Evolutionary conservation across 2,888 invertebrate genomes (phyloP), one percentile per base, ranked within the genome.

Genomic region (Eudasyphora cyanicolor): DNA sequence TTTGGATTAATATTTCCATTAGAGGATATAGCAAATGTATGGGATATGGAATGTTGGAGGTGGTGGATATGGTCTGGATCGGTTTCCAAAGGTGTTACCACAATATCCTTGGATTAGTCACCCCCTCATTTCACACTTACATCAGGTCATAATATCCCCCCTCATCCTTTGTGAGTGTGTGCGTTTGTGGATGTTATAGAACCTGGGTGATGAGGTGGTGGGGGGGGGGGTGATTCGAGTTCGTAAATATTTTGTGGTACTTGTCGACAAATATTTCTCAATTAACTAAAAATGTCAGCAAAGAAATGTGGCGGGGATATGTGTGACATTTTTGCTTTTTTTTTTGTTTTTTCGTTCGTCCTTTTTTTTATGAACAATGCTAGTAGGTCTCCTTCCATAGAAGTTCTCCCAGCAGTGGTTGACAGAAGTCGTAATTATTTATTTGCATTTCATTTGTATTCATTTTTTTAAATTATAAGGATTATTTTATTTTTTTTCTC

Each of bases 241-340:
- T 45, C 14, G 14, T 57, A 21, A 12, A 12, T 57, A 27, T 57
- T 24, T 10, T 57, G 24, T 27, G 21, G 24, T 57, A 27, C 3
- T 27, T 57, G 57, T 57, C 57, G n/a, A 38, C 35, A 69, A 76
- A 76, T 42, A 78, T 78, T 79, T 79, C 67, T 57, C 73, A 67
- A 79, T 73, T 73, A 74, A 79, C 54, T 74, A 74, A 35, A 54
- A 74, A 79, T 79, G 79, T 79, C 79, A 79, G n/a, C 19, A 49
- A 12, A 19, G 38, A 64, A n/a, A n/a, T n/a, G n/a, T n/a, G n/a
- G n/a, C n/a, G n/a, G n/a, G n/a, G n/a, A n/a, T n/a, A 35, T 21
- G 35, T 27, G 57, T 35, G 19, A 57, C 57, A 57, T 57, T 24
- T 57, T n/a, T n/a, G n/a, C n/a, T n/a, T n/a, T n/a, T n/a, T n/a